These are phyloP conservation scores for Rhagologus leucostigma DNA, from an alignment of 2,113 vertebrate genomes.

Conservation along the genomic window DNA sequence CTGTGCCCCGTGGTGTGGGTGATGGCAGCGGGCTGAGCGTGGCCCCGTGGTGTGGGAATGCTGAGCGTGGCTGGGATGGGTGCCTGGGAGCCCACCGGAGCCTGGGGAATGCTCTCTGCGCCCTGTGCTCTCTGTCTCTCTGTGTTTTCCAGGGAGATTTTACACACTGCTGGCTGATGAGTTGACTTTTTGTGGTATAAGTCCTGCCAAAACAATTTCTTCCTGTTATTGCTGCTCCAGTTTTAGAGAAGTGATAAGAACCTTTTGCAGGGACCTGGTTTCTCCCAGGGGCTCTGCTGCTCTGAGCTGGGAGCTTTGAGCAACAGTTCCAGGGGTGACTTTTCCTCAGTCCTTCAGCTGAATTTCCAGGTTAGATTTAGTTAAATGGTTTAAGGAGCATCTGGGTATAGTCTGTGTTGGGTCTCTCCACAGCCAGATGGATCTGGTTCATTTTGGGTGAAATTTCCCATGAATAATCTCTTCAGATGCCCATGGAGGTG, in stretches of 20 bases:
- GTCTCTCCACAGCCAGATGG: not conserved
- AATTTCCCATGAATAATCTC: not conserved
- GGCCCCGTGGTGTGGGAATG: accelerated
- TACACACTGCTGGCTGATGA: not conserved
- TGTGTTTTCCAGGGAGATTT: not conserved
- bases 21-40: not conserved
- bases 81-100: not conserved
- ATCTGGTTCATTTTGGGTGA: not conserved
- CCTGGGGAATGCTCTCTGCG: not conserved
- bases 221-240: conserved; percentile 40
- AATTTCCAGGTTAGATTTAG: not conserved
- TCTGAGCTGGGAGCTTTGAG: not conserved
- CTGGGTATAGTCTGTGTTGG: not conserved
- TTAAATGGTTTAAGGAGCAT: not conserved
- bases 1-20: accelerated
- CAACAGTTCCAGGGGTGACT: not conserved
- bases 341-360: not conserved
- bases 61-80: accelerated
- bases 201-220: conserved; percentile 48
- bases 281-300: not conserved
- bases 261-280: not conserved
- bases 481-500: not conserved
- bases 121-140: not conserved
- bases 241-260: not conserved
- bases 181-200: not conserved